Conservation (phyloP, 1,140 invertebrate genomes). For the Drosophila sproati region DNA sequence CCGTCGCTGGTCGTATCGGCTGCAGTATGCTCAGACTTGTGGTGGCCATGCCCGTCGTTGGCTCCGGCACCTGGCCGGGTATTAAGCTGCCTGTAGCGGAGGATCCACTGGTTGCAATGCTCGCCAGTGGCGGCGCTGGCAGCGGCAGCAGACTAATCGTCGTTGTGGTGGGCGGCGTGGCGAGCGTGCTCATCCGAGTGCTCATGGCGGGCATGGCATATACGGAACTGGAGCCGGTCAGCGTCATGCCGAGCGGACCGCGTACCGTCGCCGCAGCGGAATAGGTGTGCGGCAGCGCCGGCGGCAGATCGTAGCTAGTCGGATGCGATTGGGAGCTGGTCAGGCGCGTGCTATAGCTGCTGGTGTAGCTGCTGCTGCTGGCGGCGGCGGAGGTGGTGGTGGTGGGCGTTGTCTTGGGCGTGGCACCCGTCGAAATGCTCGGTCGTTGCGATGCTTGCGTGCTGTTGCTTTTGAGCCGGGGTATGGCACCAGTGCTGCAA, state of each 20-base stretch:
- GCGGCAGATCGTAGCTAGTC: conserved; percentile 72
- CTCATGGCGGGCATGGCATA: conserved; percentile 50
- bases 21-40: conserved; percentile 75
- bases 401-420: conserved; percentile 62
- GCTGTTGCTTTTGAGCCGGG: conserved; percentile 56
- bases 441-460: conserved; percentile 34
- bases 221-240: conserved; percentile 60
- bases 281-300: conserved; percentile 73
- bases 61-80: conserved; percentile 71
- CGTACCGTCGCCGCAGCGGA: conserved; percentile 65
- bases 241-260: conserved; percentile 73
- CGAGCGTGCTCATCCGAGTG: conserved; percentile 20
- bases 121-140: conserved; percentile 57
- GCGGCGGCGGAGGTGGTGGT: conserved; percentile 23
- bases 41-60: conserved; percentile 37
- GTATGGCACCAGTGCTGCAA: conserved; percentile 72
- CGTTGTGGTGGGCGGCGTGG: conserved; percentile 53
- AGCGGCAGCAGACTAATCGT: conserved; percentile 72
- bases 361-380: conserved; percentile 23
- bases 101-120: conserved; percentile 20
- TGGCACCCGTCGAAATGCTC: conserved; percentile 62
- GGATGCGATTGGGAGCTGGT: conserved; percentile 75
- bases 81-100: conserved; percentile 31
- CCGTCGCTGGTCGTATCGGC: conserved; percentile 36
- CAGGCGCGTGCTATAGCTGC: conserved; percentile 46